Evolutionary conservation across 2,888 invertebrate genomes (phyloP).

Genomic region (Catocala sponsa): DNA sequence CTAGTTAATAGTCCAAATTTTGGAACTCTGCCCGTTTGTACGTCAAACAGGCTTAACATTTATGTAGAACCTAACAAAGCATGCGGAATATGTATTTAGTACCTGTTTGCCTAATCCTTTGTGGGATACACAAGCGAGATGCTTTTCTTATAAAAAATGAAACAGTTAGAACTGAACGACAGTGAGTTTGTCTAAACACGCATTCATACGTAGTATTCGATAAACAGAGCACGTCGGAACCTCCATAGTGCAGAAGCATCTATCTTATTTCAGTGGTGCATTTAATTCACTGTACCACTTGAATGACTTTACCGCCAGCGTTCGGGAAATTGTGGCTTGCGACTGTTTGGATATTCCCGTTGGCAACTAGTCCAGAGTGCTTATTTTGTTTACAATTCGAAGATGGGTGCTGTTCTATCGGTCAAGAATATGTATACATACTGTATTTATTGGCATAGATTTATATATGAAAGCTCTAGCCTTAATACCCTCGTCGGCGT

Average conservation of each 20-base stretch:
- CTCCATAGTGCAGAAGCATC: slow-evolving; percentile 30
- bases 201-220: slow-evolving; percentile 25
- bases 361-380: slow-evolving; percentile 21
- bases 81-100: no score
- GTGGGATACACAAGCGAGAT: no score
- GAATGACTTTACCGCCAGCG: slow-evolving; percentile 36
- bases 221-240: slow-evolving; percentile 44
- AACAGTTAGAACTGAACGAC: slow-evolving; percentile 11
- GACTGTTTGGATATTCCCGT: slow-evolving; percentile 38
- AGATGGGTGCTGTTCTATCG: neutral
- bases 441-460: no score
- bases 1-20: no score
- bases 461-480: no score
- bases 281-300: slow-evolving; percentile 50
- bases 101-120: no score
- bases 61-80: no score
- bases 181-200: slow-evolving; percentile 32
- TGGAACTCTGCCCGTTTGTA: no score
- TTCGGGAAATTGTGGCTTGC: slow-evolving; percentile 43
- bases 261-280: slow-evolving; percentile 47
- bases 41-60: no score
- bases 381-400: slow-evolving; percentile 36
- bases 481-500: no score
- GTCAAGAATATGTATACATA: no score
- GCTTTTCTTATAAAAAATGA: no score